Base-by-base conservation (phyloP, 2,888 invertebrate genomes). In the Ophion ventricosus region DNA sequence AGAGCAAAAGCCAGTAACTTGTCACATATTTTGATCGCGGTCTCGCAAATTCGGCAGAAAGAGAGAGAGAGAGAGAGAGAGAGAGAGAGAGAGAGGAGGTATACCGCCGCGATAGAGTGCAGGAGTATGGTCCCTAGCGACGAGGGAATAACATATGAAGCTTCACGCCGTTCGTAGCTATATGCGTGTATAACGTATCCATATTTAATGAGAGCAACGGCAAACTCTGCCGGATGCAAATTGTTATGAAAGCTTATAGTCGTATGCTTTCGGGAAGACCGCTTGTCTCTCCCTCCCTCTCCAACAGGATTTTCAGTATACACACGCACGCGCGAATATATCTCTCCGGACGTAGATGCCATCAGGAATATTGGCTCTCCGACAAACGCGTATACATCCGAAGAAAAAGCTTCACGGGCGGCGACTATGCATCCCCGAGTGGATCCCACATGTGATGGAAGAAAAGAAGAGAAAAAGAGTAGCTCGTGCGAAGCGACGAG, bases 221-320 rank as follows among this genome's bases (percentile, higher is more conserved):
- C 79, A 85, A 87, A 89, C 88, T 87, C 84, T 82, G 86, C 86
- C 82, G 87, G 90, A 92, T 92, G 93, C 92, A 93, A 93, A 93
- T 92, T 92, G 91, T 91, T 92, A 90, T 91, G 92, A 91, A 92
- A 91, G 91, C 91, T 91, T 89, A 35, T 35, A 90, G 90, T 89
- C 89, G 89, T 90, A 88, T 90, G 91, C 86, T 56, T 73, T 80
- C 74, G 73, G 70, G 57, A 67, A 40, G 49, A 57, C 43, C 35
- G 59, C 66, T 35, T 70, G 69, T 74, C 59, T 49, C 66, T 57
- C 64, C 78, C 67, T n/a, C 43, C 69, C 76, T 11, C n/a, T 64
- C 35, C 64, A 25, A 5, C 49, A 17, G 56, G 54, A 26, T 64
- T 61, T 74, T 70, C 69, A 72, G 69, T 66, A 20, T 20, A 66